Evolutionary conservation across 2,113 vertebrate genomes (phyloP).

Genomic region (Acanthochromis polyacanthus): DNA sequence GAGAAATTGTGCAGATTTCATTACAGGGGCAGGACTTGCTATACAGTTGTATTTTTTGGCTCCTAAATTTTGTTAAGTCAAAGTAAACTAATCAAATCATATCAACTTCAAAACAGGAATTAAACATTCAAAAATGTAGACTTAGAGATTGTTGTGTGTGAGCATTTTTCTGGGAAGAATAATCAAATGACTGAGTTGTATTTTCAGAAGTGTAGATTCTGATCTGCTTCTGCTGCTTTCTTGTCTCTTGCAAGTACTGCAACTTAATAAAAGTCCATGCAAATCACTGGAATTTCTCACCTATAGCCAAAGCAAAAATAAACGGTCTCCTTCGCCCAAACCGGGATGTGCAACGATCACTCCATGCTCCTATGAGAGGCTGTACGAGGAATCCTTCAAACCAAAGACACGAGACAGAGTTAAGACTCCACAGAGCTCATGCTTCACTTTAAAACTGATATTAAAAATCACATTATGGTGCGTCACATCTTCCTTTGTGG

Average conservation of each 20-base stretch:
- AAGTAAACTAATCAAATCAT: background rate
- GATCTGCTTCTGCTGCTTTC: background rate
- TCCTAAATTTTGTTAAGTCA: background rate
- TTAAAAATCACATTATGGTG: background rate
- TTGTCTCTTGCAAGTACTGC: background rate
- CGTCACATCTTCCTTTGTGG: background rate
- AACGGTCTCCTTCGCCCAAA: constrained; percentile 96
- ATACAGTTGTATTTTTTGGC: background rate
- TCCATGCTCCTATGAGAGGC: constrained; percentile 96
- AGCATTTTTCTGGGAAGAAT: no score
- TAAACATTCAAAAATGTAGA: background rate
- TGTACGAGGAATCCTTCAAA: constrained; percentile 94
- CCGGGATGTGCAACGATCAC: constrained; percentile 94
- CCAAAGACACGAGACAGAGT: constrained; percentile 45
- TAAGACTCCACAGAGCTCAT: background rate
- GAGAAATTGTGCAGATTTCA: background rate
- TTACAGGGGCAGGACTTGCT: background rate
- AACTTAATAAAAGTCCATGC: background rate
- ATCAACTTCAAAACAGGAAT: background rate
- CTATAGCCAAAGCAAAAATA: constrained; percentile 95
- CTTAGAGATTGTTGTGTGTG: background rate
- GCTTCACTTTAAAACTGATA: background rate
- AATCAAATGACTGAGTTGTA: no score
- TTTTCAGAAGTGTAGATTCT: background rate
- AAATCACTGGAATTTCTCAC: constrained; percentile 73